Evolutionary conservation across 2,888 invertebrate genomes (phyloP).

Genomic region (Lottia scabra): DNA sequence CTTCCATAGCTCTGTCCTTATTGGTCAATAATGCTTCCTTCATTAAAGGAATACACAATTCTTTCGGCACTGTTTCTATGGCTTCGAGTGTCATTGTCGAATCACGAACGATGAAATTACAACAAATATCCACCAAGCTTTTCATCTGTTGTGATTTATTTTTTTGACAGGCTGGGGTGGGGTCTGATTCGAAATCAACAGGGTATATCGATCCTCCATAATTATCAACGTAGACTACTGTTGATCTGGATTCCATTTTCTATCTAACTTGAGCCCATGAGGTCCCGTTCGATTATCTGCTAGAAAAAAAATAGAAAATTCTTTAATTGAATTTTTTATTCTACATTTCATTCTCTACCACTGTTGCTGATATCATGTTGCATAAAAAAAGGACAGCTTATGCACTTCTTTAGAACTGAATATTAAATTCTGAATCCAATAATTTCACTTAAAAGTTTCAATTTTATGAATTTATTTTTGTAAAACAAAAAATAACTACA

Average conservation of each 20-base stretch:
- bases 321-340: too few relatives aligned
- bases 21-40: constrained; percentile 50
- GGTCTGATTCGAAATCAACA: constrained; percentile 40
- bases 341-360: too few relatives aligned
- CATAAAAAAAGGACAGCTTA: too few relatives aligned
- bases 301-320: too few relatives aligned
- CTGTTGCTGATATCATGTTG: too few relatives aligned
- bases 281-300: too few relatives aligned
- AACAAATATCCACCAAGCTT: constrained; percentile 51
- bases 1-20: constrained; percentile 57
- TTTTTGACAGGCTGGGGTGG: constrained; percentile 11
- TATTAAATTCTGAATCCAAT: too few relatives aligned
- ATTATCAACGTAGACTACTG: constrained; percentile 48
- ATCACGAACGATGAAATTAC: constrained; percentile 54
- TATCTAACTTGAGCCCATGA: too few relatives aligned
- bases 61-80: constrained; percentile 28
- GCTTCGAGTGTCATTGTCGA: constrained; percentile 45
- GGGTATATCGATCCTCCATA: constrained; percentile 59
- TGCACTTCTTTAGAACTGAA: too few relatives aligned
- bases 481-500: too few relatives aligned
- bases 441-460: too few relatives aligned
- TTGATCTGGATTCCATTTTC: not conserved
- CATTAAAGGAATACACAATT: constrained; percentile 26
- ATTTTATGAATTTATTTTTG: too few relatives aligned
- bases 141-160: constrained; percentile 24